phyloP scores from a whole-genome alignment of 2,888 invertebrate genomes.

The Lasioglossum zephyrum region DNA sequence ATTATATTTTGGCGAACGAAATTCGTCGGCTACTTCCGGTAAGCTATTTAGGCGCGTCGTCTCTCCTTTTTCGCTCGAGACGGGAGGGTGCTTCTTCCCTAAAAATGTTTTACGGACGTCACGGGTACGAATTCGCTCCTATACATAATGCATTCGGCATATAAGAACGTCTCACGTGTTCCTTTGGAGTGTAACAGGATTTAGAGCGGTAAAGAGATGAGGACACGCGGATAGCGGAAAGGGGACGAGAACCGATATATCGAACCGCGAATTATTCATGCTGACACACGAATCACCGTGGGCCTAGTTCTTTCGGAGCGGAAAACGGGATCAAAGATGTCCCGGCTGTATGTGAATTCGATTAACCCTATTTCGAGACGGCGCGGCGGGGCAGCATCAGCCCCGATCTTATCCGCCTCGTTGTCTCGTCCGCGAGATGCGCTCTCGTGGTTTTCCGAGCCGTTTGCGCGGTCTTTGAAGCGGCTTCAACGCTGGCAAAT shows the following conservation, averaged over 20 bases:
- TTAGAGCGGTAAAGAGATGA: slow-evolving; percentile 52
- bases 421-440: slow-evolving; percentile 16
- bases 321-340: slow-evolving; percentile 72
- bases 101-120: slow-evolving; percentile 38
- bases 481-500: slow-evolving; percentile 37
- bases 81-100: slow-evolving; percentile 1
- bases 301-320: slow-evolving; percentile 64
- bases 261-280: slow-evolving; percentile 72
- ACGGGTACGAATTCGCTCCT: background rate
- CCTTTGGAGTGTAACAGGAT: slow-evolving; percentile 48
- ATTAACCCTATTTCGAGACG: slow-evolving; percentile 77
- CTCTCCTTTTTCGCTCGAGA: background rate
- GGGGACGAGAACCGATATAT: slow-evolving; percentile 64
- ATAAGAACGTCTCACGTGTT: slow-evolving; percentile 55
- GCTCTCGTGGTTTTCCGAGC: slow-evolving; percentile 31
- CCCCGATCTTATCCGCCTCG: slow-evolving; percentile 46
- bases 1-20: background rate
- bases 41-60: background rate
- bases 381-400: slow-evolving; percentile 50
- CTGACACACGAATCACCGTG: slow-evolving; percentile 58
- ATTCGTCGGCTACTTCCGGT: background rate
- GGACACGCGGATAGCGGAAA: slow-evolving; percentile 45
- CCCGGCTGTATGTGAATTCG: slow-evolving; percentile 69
- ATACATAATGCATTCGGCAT: slow-evolving; percentile 50
- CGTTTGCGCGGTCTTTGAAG: slow-evolving; percentile 33